These are phyloP conservation scores for Caerostris darwini DNA, from an alignment of 1,140 invertebrate genomes.

Conservation along the genomic window DNA sequence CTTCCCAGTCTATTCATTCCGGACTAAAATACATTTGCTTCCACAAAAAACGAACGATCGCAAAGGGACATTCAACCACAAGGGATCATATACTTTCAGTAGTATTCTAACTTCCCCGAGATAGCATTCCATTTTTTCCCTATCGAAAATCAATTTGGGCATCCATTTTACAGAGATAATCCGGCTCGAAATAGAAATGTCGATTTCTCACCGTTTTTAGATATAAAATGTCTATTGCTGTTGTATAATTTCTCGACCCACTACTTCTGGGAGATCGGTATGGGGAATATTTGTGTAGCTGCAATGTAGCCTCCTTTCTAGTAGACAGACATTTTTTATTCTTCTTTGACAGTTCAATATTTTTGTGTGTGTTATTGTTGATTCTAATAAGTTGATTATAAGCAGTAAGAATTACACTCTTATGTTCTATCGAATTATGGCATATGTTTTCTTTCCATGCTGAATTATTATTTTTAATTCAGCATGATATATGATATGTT, in stretches of 20 bases:
- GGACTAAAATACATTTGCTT: too few relatives aligned
- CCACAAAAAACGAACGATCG: too few relatives aligned
- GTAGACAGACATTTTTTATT: not conserved
- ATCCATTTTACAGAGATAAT: not conserved
- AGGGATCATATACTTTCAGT: not conserved
- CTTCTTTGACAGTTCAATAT: not conserved
- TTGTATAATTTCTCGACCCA: not conserved
- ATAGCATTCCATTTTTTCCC: not conserved
- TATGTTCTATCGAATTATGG: too few relatives aligned
- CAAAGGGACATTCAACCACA: too few relatives aligned
- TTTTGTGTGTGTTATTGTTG: too few relatives aligned
- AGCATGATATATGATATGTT: too few relatives aligned
- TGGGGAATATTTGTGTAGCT: not conserved
- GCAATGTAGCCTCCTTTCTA: not conserved
- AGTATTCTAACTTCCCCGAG: not conserved
- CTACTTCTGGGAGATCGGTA: not conserved
- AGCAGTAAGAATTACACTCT: too few relatives aligned
- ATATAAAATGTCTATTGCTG: not conserved
- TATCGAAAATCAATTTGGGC: slow-evolving; percentile 2
- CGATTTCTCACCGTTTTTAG: slow-evolving; percentile 5
- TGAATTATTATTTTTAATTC: too few relatives aligned
- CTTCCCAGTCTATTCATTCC: too few relatives aligned
- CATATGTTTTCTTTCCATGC: too few relatives aligned
- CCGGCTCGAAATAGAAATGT: slow-evolving; percentile 4
- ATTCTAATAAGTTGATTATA: too few relatives aligned